Percentiles rank a stretch among this genome's conserved stretches.
Evolutionary conservation across 2,797 vertebrate genomes (phyloP).

Genomic region (Scomberomorus guttatus): DNA sequence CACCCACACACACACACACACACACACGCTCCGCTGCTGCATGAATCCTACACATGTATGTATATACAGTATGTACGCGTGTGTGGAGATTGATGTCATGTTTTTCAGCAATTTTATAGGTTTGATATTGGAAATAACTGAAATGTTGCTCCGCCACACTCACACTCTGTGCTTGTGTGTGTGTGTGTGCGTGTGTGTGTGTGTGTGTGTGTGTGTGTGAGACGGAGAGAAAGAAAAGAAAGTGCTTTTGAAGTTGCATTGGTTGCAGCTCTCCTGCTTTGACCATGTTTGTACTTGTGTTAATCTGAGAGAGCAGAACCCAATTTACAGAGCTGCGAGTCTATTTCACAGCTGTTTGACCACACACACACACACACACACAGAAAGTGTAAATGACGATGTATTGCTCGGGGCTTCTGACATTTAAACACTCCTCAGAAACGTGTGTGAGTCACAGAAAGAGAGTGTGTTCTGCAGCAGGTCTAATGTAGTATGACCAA

Average conservation of each 20-base stretch:
- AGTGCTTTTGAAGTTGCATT: constrained; percentile 71
- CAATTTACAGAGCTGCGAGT: constrained; percentile 76
- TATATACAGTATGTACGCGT: background rate
- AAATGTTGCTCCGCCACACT: constrained; percentile 22
- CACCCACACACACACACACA: background rate
- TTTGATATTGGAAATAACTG: constrained; percentile 49
- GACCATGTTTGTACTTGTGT: constrained; percentile 75
- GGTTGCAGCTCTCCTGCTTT: constrained; percentile 62
- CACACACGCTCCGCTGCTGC: background rate
- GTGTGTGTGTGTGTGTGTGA: constrained; percentile 22
- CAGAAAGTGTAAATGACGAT: constrained; percentile 64
- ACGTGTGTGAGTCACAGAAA: constrained; percentile 21
- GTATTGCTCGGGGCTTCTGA: constrained; percentile 69
- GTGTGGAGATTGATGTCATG: constrained; percentile 7
- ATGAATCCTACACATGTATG: background rate
- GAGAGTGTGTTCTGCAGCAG: constrained; percentile 14
- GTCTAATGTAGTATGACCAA: constrained; percentile 44
- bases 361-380: constrained; percentile 59
- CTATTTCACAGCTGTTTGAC: constrained; percentile 80
- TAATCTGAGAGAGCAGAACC: constrained; percentile 77
- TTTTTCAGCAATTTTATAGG: constrained; percentile 12
- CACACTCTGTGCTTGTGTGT: background rate
- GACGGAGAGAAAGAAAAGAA: constrained; percentile 22
- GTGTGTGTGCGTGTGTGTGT: constrained; percentile 26
- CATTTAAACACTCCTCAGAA: constrained; percentile 74